phyloP scores from a whole-genome alignment of 2,113 vertebrate species.

The Coryphaenoides rupestris region DNA sequence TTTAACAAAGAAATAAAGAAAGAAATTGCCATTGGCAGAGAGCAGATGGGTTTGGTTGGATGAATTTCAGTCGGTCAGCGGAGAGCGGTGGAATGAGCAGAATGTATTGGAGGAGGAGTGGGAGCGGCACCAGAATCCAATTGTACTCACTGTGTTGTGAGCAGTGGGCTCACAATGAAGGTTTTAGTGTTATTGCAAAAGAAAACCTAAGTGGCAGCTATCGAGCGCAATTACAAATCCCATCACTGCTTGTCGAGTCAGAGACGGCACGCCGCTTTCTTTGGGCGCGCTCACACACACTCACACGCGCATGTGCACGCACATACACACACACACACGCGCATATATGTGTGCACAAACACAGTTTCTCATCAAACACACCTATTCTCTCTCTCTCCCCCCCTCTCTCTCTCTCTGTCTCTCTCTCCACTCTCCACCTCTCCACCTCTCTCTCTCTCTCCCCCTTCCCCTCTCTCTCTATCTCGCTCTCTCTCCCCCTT shows the following conservation, averaged over 20 bases:
- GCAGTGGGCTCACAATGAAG: constrained; percentile 44
- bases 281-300: background rate
- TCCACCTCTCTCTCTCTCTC: too few relatives aligned
- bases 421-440: too few relatives aligned
- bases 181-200: constrained; percentile 52
- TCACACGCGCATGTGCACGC: background rate
- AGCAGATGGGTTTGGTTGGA: background rate
- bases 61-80: too few relatives aligned
- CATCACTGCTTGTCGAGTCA: constrained; percentile 59
- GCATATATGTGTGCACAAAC: background rate
- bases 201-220: constrained; percentile 59
- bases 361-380: too few relatives aligned
- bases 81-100: constrained; percentile 7
- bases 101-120: constrained; percentile 15
- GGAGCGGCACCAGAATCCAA: too few relatives aligned
- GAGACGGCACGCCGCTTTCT: constrained; percentile 46
- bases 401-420: too few relatives aligned
- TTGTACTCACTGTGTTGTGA: constrained; percentile 1
- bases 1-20: background rate
- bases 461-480: too few relatives aligned
- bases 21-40: constrained; percentile 1
- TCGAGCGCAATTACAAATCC: constrained; percentile 57
- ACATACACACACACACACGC: constrained; percentile 1
- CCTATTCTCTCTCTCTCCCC: too few relatives aligned
- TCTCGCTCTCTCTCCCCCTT: too few relatives aligned